Conservation (phyloP, 2,888 invertebrate genomes). For the Strigamia transsilvanica region DNA sequence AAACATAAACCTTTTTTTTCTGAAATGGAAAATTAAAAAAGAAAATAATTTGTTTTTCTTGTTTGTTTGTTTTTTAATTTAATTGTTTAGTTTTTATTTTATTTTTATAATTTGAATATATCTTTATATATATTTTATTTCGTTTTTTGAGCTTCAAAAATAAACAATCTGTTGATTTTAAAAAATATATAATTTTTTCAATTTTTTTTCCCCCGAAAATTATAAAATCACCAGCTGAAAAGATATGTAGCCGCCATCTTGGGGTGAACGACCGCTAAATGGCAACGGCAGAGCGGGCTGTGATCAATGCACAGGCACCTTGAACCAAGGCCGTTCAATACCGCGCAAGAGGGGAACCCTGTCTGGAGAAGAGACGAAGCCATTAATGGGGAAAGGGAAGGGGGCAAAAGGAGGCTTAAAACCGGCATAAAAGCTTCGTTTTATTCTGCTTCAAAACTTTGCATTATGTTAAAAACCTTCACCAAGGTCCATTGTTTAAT, state of each 20-base stretch:
- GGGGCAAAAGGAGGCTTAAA: constrained; percentile 30
- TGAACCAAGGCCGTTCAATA: constrained; percentile 53
- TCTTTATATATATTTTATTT: not conserved
- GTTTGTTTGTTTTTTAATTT: too few species aligned
- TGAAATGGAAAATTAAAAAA: too few species aligned
- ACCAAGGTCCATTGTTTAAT: not conserved
- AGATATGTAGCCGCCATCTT: constrained; percentile 46
- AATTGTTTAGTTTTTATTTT: too few species aligned
- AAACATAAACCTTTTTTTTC: too few species aligned
- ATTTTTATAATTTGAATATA: not conserved
- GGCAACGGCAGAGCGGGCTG: constrained; percentile 49
- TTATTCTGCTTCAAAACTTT: constrained; percentile 8
- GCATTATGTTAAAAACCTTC: not conserved
- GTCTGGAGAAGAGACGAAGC: constrained; percentile 46
- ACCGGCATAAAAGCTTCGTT: constrained; percentile 14
- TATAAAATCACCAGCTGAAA: constrained; percentile 26
- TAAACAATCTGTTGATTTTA: not conserved
- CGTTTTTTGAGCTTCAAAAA: not conserved
- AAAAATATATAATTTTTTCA: not conserved
- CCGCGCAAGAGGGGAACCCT: constrained; percentile 44
- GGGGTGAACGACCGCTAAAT: constrained; percentile 52
- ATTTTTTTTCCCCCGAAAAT: not conserved
- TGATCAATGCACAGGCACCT: constrained; percentile 54
- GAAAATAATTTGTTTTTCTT: too few species aligned
- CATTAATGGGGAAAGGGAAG: constrained; percentile 24